These are phyloP conservation scores for Teleiodes luculella DNA, from an alignment of 2,888 invertebrate species.

Conservation along the genomic window DNA sequence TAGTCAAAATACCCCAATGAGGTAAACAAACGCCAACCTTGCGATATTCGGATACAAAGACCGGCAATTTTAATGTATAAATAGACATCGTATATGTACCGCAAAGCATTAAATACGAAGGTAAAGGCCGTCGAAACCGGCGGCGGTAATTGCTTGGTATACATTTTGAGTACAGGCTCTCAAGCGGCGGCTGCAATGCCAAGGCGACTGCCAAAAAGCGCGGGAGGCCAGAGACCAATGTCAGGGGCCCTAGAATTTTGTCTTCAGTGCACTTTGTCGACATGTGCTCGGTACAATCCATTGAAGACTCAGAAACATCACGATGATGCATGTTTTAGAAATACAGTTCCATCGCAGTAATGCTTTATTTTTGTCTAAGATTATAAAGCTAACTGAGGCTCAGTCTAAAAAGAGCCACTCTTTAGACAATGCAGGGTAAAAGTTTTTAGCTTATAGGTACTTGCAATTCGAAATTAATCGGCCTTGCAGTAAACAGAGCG, in stretches of 20 bases:
- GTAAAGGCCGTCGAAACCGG: slow-evolving; percentile 38
- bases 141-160: slow-evolving; percentile 42
- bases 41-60: slow-evolving; percentile 4
- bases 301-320: no score
- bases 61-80: neutral
- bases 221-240: slow-evolving; percentile 67
- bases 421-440: no score
- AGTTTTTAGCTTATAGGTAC: no score
- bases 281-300: neutral
- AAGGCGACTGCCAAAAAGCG: slow-evolving; percentile 72
- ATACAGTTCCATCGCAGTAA: no score
- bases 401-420: no score
- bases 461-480: no score
- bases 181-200: slow-evolving; percentile 64
- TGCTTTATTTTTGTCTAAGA: no score
- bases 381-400: no score
- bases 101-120: slow-evolving; percentile 31
- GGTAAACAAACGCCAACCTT: slow-evolving; percentile 5
- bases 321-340: no score
- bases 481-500: no score
- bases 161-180: slow-evolving; percentile 51
- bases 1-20: neutral
- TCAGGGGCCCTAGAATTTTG: slow-evolving; percentile 73
- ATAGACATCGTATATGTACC: slow-evolving; percentile 8
- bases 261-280: slow-evolving; percentile 38